Percentiles rank a stretch among this genome's conserved stretches.
phyloP scores from a whole-genome alignment of 2,797 vertebrate species.

The Notoglanidium macrostoma region DNA sequence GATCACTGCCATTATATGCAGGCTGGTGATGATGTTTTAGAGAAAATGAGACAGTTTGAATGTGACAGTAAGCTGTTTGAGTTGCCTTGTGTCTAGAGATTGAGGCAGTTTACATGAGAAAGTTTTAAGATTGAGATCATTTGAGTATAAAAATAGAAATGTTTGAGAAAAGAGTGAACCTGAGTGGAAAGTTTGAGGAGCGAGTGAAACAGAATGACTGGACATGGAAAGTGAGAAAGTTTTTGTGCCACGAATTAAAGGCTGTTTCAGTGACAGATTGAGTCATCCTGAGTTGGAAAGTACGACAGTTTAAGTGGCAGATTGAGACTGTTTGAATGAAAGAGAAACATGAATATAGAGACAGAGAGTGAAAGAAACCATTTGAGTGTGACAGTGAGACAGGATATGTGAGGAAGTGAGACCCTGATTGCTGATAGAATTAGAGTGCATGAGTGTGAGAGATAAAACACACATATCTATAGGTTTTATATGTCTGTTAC shows the following conservation, averaged over 20 bases:
- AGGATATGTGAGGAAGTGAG: neutral
- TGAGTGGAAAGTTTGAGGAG: constrained; percentile 19
- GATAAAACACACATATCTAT: neutral
- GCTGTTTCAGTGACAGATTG: neutral
- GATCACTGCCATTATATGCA: neutral
- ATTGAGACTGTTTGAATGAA: neutral
- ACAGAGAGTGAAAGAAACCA: neutral
- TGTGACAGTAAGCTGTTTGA: neutral
- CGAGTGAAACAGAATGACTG: constrained; percentile 6
- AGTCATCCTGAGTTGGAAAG: neutral
- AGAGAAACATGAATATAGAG: constrained; percentile 5
- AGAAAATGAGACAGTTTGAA: neutral
- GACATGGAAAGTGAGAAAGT: neutral
- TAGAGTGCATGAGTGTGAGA: neutral
- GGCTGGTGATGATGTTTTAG: constrained; percentile 1
- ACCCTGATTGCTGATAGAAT: neutral
- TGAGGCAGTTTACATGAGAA: neutral
- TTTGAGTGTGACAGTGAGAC: neutral
- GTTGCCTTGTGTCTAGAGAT: neutral
- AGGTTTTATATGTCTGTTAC: neutral
- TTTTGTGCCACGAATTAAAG: neutral
- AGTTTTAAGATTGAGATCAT: constrained; percentile 3
- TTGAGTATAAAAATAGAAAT: neutral
- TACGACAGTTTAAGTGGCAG: neutral
- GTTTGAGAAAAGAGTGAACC: neutral